Evolutionary conservation across 2,888 invertebrate species (phyloP).

Genomic region (Leuctra nigra): DNA sequence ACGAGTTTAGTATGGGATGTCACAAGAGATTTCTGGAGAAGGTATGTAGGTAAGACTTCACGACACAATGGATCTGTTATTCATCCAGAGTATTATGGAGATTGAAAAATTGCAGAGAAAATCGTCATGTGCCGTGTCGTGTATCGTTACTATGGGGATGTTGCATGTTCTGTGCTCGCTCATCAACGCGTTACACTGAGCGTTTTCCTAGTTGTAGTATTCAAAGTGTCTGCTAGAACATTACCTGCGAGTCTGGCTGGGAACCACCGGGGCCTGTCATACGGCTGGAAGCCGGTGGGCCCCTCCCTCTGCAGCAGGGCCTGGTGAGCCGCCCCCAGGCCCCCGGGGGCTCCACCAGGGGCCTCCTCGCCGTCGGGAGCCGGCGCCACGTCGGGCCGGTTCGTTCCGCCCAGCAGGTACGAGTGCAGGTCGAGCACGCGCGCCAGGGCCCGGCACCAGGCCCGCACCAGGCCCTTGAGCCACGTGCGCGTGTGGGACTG

Average conservation of each 20-base stretch:
- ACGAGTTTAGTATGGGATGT: no score
- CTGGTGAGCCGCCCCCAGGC: conserved; percentile 76
- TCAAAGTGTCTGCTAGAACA: no score
- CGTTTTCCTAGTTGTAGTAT: no score
- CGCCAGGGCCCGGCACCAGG: conserved; percentile 81
- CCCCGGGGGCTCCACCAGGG: conserved; percentile 42
- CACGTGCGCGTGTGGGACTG: conserved; percentile 94
- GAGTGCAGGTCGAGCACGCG: conserved; percentile 82
- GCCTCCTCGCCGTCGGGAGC: conserved; percentile 38
- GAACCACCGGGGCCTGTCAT: conserved; percentile 79
- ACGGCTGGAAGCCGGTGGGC: conserved; percentile 78
- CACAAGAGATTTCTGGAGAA: no score
- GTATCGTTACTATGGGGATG: no score
- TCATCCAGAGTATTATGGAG: no score
- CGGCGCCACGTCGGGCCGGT: conserved; percentile 19
- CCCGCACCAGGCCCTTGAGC: conserved; percentile 81
- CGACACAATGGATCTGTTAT: no score
- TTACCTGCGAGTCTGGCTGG: conserved; percentile 57
- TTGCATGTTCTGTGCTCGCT: no score
- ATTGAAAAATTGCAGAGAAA: no score
- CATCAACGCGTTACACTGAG: no score
- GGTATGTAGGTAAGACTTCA: no score
- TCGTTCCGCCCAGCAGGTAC: conserved; percentile 73
- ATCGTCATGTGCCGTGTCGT: no score
- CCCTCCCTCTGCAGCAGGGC: conserved; percentile 79